Conservation (phyloP, 1,140 invertebrate species). For the Sinonovacula constricta region DNA sequence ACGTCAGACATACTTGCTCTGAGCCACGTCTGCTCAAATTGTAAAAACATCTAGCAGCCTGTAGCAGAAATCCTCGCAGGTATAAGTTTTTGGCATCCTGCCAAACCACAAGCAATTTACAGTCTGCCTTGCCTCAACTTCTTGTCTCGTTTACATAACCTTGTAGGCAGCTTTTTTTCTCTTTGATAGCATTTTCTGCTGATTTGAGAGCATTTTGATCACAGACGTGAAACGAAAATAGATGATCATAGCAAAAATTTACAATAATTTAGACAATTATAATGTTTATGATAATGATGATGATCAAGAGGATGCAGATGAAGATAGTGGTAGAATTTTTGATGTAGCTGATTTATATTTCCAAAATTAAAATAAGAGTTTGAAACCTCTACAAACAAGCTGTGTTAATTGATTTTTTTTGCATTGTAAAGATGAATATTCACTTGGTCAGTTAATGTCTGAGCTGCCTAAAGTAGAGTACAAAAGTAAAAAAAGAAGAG, state of each 20-base stretch:
- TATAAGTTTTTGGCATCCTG: not conserved
- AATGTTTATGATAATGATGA: not conserved
- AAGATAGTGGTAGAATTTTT: no score
- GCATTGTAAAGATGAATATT: no score
- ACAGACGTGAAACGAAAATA: slow-evolving; percentile 1
- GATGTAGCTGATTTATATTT: no score
- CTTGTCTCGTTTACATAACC: slow-evolving; percentile 28
- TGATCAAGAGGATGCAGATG: no score
- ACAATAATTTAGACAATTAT: not conserved
- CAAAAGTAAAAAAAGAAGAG: no score
- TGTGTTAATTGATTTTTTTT: no score
- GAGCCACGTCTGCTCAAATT: no score
- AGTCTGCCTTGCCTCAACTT: slow-evolving; percentile 12
- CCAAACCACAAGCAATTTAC: slow-evolving; percentile 28
- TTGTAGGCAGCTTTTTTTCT: slow-evolving; percentile 14
- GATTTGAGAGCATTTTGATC: not conserved
- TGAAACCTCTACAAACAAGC: no score
- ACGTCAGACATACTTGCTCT: no score
- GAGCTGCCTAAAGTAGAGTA: no score
- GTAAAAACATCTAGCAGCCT: not conserved
- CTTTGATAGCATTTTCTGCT: not conserved
- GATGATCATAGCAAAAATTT: not conserved
- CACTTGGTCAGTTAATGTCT: no score
- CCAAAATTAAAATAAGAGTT: no score
- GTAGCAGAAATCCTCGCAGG: not conserved